These are phyloP conservation scores for Hemiscyllium ocellatum DNA, from an alignment of 2,113 vertebrate species.

Conservation along the genomic window DNA sequence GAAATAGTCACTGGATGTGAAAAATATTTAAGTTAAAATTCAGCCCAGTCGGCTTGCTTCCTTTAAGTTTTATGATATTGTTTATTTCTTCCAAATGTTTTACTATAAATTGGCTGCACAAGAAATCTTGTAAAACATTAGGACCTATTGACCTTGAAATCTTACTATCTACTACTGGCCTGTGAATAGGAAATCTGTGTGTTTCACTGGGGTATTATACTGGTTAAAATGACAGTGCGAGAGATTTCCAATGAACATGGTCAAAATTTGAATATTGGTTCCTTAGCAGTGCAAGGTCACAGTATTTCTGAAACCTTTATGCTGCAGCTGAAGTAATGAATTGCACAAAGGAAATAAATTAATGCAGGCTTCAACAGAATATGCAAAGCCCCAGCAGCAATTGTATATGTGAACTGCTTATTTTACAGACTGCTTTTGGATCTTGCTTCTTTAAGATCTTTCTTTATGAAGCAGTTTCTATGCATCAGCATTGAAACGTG, in stretches of 20 bases:
- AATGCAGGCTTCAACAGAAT: slow-evolving; percentile 2
- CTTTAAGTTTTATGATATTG: not conserved
- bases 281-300: not conserved
- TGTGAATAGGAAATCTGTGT: not conserved
- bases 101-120: not conserved
- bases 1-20: not conserved
- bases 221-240: not conserved
- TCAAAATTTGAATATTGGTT: not conserved
- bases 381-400: slow-evolving; percentile 3
- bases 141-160: not conserved
- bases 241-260: not conserved
- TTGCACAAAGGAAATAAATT: slow-evolving; percentile 20
- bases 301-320: not conserved
- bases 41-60: not conserved
- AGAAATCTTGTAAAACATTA: not conserved
- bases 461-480: not conserved
- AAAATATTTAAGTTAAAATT: not conserved
- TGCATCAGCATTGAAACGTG: not conserved
- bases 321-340: not conserved
- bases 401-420: not conserved
- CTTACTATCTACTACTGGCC: not conserved
- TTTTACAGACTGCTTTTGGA: slow-evolving; percentile 17
- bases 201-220: not conserved
- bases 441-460: slow-evolving; percentile 20
- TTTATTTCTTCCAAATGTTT: not conserved